A percentile compares a stretch with the other conserved stretches of the same genome.
phyloP scores from a whole-genome alignment of 2,113 vertebrate genomes.

The Chroicocephalus ridibundus region DNA sequence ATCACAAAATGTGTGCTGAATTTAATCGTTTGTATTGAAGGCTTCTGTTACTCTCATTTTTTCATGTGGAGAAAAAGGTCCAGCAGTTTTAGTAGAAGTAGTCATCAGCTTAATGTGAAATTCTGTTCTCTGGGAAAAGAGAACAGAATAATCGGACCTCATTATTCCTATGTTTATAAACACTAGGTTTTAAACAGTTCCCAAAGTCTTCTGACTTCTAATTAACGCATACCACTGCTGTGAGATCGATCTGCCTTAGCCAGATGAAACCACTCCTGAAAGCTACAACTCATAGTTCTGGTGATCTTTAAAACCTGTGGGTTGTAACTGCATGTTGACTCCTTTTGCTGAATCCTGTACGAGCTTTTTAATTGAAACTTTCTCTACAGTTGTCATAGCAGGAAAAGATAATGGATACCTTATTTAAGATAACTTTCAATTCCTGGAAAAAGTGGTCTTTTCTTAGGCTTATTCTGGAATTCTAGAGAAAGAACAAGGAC shows the following conservation, averaged over 20 bases:
- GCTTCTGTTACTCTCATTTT: background rate
- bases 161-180: background rate
- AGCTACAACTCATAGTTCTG: background rate
- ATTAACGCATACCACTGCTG: background rate
- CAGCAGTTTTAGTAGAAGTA: background rate
- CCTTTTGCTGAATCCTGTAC: background rate
- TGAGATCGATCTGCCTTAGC: background rate
- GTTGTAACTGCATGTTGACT: background rate
- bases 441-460: background rate
- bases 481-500: background rate
- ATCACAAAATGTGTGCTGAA: background rate
- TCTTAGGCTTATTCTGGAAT: background rate
- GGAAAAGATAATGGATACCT: background rate
- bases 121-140: background rate
- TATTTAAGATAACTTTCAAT: background rate
- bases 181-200: background rate
- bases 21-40: background rate
- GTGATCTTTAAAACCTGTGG: background rate
- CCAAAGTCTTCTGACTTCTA: background rate
- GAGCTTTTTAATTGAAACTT: background rate
- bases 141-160: background rate
- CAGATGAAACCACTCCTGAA: background rate
- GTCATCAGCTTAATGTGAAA: background rate
- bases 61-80: background rate
- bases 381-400: background rate